phyloP scores from a whole-genome alignment of 2,797 vertebrate species.

The Dromococcyx pavoninus region DNA sequence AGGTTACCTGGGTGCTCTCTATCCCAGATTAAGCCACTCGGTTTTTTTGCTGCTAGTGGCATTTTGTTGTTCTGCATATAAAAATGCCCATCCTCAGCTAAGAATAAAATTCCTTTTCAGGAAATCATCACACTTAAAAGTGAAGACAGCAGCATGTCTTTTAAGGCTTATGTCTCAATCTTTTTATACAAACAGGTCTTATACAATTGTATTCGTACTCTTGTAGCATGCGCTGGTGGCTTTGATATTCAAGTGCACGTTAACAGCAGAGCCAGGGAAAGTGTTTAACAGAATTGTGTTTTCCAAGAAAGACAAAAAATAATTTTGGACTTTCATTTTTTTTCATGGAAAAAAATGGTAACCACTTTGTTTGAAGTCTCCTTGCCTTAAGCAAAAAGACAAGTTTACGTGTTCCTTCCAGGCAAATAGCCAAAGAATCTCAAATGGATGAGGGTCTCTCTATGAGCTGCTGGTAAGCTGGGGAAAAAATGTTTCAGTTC shows the following conservation, averaged over 20 bases:
- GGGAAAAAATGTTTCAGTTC: slow-evolving; percentile 12
- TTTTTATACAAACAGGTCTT: background rate
- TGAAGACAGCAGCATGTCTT: background rate
- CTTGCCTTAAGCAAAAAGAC: slow-evolving; percentile 42
- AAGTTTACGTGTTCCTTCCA: slow-evolving; percentile 60
- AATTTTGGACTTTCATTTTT: background rate
- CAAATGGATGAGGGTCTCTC: slow-evolving; percentile 33
- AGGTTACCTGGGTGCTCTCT: background rate
- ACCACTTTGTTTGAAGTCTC: slow-evolving; percentile 29
- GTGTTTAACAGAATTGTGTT: background rate
- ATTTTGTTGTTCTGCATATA: background rate
- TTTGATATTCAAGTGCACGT: background rate
- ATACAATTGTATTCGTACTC: background rate
- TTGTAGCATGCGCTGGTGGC: background rate
- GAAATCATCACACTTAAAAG: background rate
- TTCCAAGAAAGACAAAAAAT: background rate
- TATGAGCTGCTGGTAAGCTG: background rate
- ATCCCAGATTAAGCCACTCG: background rate
- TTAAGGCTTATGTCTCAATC: background rate
- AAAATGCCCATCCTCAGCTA: background rate
- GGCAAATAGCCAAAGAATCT: slow-evolving; percentile 50
- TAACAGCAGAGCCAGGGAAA: background rate
- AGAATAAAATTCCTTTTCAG: background rate
- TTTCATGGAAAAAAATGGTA: background rate
- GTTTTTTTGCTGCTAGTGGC: background rate